A percentile compares a stretch with the other conserved stretches of the same genome.
Conservation (phyloP, 2,797 vertebrate genomes). For the Hirundo rustica region DNA sequence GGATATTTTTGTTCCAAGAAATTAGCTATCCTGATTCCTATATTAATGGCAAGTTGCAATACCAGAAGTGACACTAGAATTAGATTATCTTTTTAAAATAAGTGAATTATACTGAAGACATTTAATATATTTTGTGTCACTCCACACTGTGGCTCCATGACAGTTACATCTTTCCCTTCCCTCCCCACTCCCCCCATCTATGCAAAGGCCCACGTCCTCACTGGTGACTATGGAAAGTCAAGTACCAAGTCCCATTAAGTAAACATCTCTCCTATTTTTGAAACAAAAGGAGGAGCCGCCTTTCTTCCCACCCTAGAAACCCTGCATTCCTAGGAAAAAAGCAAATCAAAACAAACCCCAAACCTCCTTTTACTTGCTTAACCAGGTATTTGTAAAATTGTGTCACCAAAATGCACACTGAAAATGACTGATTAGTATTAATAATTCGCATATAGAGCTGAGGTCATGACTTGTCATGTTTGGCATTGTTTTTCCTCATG, state of each 20-base stretch:
- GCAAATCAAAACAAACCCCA: not conserved
- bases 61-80: slow-evolving; percentile 61
- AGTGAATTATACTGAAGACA: slow-evolving; percentile 42
- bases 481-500: slow-evolving; percentile 69
- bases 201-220: slow-evolving; percentile 71
- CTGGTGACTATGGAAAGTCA: slow-evolving; percentile 55
- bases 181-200: slow-evolving; percentile 45
- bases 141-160: slow-evolving; percentile 49
- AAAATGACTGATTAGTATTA: slow-evolving; percentile 65
- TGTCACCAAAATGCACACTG: slow-evolving; percentile 76
- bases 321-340: slow-evolving; percentile 7
- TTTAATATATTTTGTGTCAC: slow-evolving; percentile 53
- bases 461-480: slow-evolving; percentile 70
- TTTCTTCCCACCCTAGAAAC: slow-evolving; percentile 8
- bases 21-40: slow-evolving; percentile 69
- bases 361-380: slow-evolving; percentile 57
- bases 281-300: slow-evolving; percentile 32
- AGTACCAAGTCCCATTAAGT: slow-evolving; percentile 55
- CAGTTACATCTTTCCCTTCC: slow-evolving; percentile 50
- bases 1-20: slow-evolving; percentile 76
- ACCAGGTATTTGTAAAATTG: slow-evolving; percentile 52
- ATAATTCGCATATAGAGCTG: slow-evolving; percentile 68
- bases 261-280: slow-evolving; percentile 59
- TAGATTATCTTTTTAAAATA: slow-evolving; percentile 55
- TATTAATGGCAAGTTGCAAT: slow-evolving; percentile 65